Conservation (phyloP, 2,113 vertebrate genomes). For the Tauraco erythrolophus region DNA sequence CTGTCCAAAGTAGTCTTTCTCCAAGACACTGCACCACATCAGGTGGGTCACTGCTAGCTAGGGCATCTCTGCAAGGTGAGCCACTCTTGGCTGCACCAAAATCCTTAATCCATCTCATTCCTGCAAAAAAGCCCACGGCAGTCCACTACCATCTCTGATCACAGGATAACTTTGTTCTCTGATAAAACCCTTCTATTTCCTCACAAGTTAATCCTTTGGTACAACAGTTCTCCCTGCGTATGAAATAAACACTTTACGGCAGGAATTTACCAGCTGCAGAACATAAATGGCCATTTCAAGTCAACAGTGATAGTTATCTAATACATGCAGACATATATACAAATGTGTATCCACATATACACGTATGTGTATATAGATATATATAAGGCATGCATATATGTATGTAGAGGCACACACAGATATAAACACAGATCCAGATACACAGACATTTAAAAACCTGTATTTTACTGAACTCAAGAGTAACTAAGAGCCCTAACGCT, state of each 20-base stretch:
- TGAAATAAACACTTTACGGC: background rate
- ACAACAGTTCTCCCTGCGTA: background rate
- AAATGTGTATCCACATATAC: background rate
- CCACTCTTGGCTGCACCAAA: background rate
- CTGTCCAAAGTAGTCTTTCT: background rate
- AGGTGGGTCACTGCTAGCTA: accelerated
- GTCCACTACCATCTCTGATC: background rate
- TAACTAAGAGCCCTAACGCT: background rate
- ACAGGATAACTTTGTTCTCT: background rate
- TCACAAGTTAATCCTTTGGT: background rate
- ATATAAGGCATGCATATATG: background rate
- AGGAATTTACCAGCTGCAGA: background rate
- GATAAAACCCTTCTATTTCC: background rate
- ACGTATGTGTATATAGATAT: background rate
- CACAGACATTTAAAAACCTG: background rate
- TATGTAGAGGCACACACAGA: background rate
- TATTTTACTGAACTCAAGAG: background rate
- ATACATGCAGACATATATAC: background rate
- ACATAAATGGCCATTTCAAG: background rate
- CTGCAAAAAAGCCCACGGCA: background rate
- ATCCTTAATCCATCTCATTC: background rate
- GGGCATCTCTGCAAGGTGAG: background rate
- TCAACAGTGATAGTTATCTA: background rate
- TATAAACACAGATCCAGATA: background rate
- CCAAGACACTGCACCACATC: background rate